A percentile compares a stretch with the other conserved stretches of the same genome.
These are phyloP conservation scores for Brenthis hecate DNA, from an alignment of 2,888 invertebrate genomes.

Conservation along the genomic window DNA sequence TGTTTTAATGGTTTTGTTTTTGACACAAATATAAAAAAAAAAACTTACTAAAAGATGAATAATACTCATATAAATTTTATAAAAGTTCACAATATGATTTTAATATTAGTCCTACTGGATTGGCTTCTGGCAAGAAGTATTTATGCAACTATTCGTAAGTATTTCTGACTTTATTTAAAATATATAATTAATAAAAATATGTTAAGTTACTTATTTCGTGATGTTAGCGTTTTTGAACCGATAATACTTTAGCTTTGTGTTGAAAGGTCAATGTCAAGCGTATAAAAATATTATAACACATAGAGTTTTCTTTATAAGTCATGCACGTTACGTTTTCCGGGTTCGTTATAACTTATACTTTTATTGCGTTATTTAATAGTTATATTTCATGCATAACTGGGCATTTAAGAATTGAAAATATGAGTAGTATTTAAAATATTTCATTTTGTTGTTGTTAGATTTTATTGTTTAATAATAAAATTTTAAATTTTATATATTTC, in stretches of 20 bases:
- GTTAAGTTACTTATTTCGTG: conserved; percentile 26
- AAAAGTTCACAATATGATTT: conserved; percentile 31
- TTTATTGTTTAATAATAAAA: too few relatives aligned
- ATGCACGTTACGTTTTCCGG: conserved; percentile 13
- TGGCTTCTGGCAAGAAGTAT: conserved; percentile 31
- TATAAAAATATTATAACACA: conserved; percentile 22
- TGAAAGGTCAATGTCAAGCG: conserved; percentile 37
- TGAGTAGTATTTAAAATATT: neutral
- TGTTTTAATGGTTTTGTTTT: neutral
- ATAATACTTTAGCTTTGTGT: conserved; percentile 27
- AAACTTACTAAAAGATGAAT: neutral
- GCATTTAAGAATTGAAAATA: conserved; percentile 4
- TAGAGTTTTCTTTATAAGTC: neutral
- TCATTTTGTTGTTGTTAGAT: too few relatives aligned
- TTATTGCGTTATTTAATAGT: conserved; percentile 12
- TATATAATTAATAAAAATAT: conserved; percentile 5
- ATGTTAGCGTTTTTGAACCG: conserved; percentile 32
- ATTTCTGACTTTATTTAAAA: conserved; percentile 2
- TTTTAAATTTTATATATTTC: too few relatives aligned
- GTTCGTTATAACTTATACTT: conserved; percentile 5
- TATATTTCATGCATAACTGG: conserved; percentile 4
- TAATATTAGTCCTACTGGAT: conserved; percentile 32
- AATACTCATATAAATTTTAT: conserved; percentile 11
- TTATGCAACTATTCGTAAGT: conserved; percentile 35
- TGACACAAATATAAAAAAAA: neutral